phyloP scores from a whole-genome alignment of 2,797 vertebrate species.

The Urocyon cinereoargenteus region DNA sequence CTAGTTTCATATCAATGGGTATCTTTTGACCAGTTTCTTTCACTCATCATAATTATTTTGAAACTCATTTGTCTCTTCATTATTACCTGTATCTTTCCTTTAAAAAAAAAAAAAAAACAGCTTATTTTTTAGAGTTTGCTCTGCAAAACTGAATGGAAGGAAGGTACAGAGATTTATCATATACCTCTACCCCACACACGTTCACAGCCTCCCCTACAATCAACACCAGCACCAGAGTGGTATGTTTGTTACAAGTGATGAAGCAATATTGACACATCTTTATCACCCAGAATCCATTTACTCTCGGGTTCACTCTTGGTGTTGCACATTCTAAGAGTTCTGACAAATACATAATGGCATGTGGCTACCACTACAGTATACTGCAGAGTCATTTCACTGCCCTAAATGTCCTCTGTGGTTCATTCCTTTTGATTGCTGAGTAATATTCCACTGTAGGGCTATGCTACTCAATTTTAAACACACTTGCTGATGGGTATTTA shows the following conservation, averaged over 20 bases:
- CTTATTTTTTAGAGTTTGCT: constrained; percentile 11
- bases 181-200: neutral
- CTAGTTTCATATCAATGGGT: neutral
- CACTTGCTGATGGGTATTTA: neutral
- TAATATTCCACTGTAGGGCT: neutral
- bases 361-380: neutral
- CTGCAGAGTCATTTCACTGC: neutral
- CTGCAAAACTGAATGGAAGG: neutral
- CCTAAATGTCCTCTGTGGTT: neutral
- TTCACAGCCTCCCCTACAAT: neutral
- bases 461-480: neutral
- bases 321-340: neutral
- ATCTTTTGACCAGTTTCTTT: neutral
- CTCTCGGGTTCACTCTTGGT: neutral
- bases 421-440: neutral
- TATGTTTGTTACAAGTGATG: neutral
- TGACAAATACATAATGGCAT: neutral
- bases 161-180: neutral
- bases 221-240: neutral
- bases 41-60: neutral
- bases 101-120: neutral
- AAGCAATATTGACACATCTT: neutral
- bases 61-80: neutral
- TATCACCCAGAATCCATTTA: neutral
- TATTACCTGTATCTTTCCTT: neutral